Evolutionary conservation across 2,797 vertebrate species (phyloP).

Genomic region (Chrysocyon brachyurus): DNA sequence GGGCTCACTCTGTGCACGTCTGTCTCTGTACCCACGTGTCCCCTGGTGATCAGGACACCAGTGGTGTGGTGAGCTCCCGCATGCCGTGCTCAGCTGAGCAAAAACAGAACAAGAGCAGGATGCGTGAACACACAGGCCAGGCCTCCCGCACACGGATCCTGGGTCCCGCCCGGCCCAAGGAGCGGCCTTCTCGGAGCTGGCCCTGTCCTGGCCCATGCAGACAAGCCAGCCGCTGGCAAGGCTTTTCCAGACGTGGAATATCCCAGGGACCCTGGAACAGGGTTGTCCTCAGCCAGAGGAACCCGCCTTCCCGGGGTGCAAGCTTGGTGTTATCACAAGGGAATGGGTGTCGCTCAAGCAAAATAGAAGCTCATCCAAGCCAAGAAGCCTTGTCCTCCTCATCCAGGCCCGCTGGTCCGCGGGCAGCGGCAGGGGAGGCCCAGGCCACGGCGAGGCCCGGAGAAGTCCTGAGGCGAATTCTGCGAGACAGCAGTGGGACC

Average conservation of each 20-base stretch:
- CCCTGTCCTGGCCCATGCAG: not conserved
- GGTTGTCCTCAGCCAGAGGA: not conserved
- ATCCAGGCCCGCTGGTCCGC: fast-evolving
- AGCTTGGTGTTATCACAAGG: not conserved
- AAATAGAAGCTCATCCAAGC: fast-evolving
- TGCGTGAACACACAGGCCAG: fast-evolving
- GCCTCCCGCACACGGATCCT: not conserved
- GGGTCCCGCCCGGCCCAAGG: not conserved
- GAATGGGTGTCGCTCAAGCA: fast-evolving
- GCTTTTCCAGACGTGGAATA: not conserved
- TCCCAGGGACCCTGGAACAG: not conserved
- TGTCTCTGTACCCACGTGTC: not conserved
- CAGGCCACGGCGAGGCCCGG: fast-evolving
- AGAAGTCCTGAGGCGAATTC: no score
- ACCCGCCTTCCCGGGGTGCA: no score
- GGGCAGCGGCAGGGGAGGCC: not conserved
- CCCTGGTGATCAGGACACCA: not conserved
- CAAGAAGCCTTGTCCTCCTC: fast-evolving
- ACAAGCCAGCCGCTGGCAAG: not conserved
- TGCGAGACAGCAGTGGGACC: not conserved
- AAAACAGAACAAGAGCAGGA: not conserved
- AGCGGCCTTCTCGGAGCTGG: not conserved
- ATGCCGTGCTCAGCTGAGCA: fast-evolving
- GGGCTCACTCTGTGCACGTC: not conserved
- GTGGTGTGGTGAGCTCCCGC: fast-evolving